A percentile compares a stretch with the other conserved stretches of the same genome.
phyloP scores from a whole-genome alignment of 1,140 invertebrate species.

The Camponotus pennsylvanicus region DNA sequence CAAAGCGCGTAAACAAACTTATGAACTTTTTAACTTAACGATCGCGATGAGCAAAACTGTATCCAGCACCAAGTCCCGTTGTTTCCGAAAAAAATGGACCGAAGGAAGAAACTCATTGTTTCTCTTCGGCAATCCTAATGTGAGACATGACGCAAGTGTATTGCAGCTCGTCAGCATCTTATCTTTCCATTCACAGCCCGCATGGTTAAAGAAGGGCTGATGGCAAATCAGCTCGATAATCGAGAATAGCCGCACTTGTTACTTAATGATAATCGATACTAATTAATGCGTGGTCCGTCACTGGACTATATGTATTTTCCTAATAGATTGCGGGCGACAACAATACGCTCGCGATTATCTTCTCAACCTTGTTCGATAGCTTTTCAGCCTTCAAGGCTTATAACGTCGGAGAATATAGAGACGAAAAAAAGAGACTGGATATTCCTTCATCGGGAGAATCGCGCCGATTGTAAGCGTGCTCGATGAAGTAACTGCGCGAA shows the following conservation, averaged over 20 bases:
- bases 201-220: background rate
- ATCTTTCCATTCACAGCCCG: background rate
- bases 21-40: background rate
- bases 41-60: background rate
- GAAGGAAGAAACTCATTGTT: background rate
- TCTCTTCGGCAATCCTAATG: background rate
- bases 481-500: conserved; percentile 14
- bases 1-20: background rate
- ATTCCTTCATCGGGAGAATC: conserved; percentile 22
- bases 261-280: conserved; percentile 51
- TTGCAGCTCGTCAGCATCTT: background rate
- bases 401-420: background rate
- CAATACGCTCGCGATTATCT: conserved; percentile 9
- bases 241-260: conserved; percentile 13
- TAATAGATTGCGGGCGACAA: conserved; percentile 20
- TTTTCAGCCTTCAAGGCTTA: conserved; percentile 24
- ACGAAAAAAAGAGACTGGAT: background rate
- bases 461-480: conserved; percentile 7
- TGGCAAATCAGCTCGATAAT: background rate
- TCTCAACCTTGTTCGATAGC: conserved; percentile 42
- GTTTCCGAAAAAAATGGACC: background rate
- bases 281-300: conserved; percentile 15
- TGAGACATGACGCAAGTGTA: background rate
- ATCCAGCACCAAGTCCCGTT: background rate
- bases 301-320: conserved; percentile 8